Evolutionary conservation across 2,113 vertebrate species (phyloP), one percentile per base, ranked within the genome.

Genomic region (Halichoerus grypus): DNA sequence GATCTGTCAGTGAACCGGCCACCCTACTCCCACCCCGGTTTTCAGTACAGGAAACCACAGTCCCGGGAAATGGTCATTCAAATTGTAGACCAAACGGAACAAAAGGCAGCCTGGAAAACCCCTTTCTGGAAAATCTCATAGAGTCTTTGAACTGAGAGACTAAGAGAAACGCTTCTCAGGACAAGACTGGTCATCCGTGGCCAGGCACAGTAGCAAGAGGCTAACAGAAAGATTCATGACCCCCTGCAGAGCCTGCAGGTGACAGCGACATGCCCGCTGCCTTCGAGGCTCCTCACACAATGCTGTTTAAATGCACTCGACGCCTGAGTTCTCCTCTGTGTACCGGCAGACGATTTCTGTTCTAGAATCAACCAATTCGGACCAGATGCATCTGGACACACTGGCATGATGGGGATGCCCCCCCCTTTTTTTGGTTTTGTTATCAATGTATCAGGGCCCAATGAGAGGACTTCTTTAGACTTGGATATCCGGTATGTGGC

Each of bases 391-490:
- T 89, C 18, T 83, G 93, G 97, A 96, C 57, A 97, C 74, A 87
- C 46, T 33, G 46, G 96, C 94, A 89, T 6, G 1, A 57, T 31
- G 86, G 90, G 86, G 96, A 95, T 39, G 8, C 31, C 53, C 28
- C 13, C 0, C 21, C 57, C 7, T 7, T 46, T 46, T 46, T 46
- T 46, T 71, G 71, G 97, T 93, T 97, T 89, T 91, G 85, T 81
- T n/a, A 71, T 81, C 81, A 39, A 88, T 26, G 26, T 6, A 83
- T 3, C 59, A 14, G 12, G 0, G 59, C 24, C 53, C 69, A 93
- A 97, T 3, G 33, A 63, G 84, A 92, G 88, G 97, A 94, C 85
- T 86, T 98, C 91, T 97, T 89, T 93, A 97, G 98, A 97, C 97
- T 91, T 96, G 97, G 91, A 98, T 92, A 82, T 10, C 96, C 88